Evolutionary conservation across 2,888 invertebrate species (phyloP).

Genomic region (Mesorhabditis belari): DNA sequence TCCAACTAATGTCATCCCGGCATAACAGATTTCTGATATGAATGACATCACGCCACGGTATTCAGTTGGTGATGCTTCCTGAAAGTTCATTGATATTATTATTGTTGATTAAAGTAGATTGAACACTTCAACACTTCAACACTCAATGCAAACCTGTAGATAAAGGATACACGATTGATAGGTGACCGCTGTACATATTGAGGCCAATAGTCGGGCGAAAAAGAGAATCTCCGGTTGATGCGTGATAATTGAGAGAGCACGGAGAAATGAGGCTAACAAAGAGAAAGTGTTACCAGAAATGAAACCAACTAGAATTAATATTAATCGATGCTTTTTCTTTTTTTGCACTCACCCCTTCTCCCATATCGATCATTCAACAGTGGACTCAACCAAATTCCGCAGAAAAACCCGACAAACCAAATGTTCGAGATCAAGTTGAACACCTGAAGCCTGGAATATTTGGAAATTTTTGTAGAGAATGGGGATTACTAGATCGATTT

Average conservation of each 20-base stretch:
- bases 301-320: slow-evolving; percentile 34
- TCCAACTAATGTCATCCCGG: slow-evolving; percentile 29
- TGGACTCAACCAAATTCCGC: slow-evolving; percentile 40
- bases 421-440: slow-evolving; percentile 36
- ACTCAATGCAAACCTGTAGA: slow-evolving; percentile 18
- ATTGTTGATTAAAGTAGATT: background rate
- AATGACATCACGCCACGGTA: slow-evolving; percentile 36
- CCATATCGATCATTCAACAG: slow-evolving; percentile 38
- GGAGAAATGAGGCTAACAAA: slow-evolving; percentile 22
- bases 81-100: background rate
- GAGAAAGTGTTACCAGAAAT: slow-evolving; percentile 24
- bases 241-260: slow-evolving; percentile 21
- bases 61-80: slow-evolving; percentile 42
- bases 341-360: slow-evolving; percentile 29
- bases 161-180: slow-evolving; percentile 40
- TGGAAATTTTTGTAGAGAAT: too few relatives aligned
- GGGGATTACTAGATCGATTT: slow-evolving; percentile 7
- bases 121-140: background rate
- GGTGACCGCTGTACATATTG: slow-evolving; percentile 36
- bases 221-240: slow-evolving; percentile 31
- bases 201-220: slow-evolving; percentile 26
- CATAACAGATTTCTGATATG: slow-evolving; percentile 35
- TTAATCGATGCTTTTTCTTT: too few relatives aligned
- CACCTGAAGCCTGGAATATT: too few relatives aligned
- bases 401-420: slow-evolving; percentile 42